A percentile compares a stretch with the other conserved stretches of the same genome.
These are phyloP conservation scores for Drosophila mojavensis DNA, from an alignment of 1,140 invertebrate species.

Conservation along the genomic window DNA sequence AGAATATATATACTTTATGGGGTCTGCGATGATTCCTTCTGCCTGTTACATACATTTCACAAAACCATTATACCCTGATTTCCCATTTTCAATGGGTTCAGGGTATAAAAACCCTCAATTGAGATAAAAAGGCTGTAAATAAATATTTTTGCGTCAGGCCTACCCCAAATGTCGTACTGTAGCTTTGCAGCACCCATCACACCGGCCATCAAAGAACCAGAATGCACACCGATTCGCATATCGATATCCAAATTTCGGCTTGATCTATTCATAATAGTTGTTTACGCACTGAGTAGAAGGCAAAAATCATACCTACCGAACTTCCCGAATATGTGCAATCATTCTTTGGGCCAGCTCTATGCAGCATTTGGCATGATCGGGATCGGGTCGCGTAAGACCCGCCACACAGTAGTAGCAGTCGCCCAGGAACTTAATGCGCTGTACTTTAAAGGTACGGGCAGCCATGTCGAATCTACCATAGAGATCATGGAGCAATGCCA, in stretches of 20 bases:
- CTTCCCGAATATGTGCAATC: constrained; percentile 93
- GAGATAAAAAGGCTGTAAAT: too few species aligned
- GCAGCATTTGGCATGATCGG: constrained; percentile 93
- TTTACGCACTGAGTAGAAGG: too few species aligned
- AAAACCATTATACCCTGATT: too few species aligned
- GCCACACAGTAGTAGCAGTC: constrained; percentile 97
- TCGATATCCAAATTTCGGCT: constrained; percentile 92
- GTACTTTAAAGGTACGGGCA: constrained; percentile 88
- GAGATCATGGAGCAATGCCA: constrained; percentile 95
- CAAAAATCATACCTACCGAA: constrained; percentile 84
- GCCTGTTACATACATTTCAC: too few species aligned
- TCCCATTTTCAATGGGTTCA: too few species aligned
- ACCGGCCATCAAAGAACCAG: constrained; percentile 94
- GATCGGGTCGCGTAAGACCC: constrained; percentile 89
- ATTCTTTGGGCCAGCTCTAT: constrained; percentile 94
- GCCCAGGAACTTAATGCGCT: constrained; percentile 95
- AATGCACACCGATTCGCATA: constrained; percentile 98
- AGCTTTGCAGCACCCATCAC: constrained; percentile 95
- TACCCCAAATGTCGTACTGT: constrained; percentile 98
- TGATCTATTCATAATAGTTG: constrained; percentile 85
- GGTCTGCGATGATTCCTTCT: too few species aligned
- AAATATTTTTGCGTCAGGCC: constrained; percentile 56
- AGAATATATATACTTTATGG: too few species aligned
- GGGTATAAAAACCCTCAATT: background rate
- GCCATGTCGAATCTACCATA: constrained; percentile 97